phyloP scores from a whole-genome alignment of 2,113 vertebrate genomes.

The Xyliphius kryptos region DNA sequence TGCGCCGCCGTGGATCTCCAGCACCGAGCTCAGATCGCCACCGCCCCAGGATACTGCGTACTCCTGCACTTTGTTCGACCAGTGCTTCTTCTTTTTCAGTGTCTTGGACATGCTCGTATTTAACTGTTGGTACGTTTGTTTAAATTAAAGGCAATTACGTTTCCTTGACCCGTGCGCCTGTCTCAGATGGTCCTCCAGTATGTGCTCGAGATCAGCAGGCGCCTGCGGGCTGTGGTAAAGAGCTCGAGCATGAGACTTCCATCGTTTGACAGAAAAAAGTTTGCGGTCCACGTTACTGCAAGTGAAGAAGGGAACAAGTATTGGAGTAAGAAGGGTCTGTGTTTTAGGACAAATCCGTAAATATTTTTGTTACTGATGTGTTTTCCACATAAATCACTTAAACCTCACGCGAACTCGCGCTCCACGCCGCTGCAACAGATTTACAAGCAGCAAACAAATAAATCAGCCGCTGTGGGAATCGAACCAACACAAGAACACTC shows the following conservation, averaged over 20 bases:
- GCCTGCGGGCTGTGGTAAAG: too few relatives aligned
- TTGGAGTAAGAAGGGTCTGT: not conserved
- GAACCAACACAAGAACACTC: too few relatives aligned
- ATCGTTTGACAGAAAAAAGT: not conserved
- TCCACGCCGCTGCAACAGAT: too few relatives aligned
- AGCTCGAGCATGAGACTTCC: not conserved
- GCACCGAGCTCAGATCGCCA: conserved; percentile 59
- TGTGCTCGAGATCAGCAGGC: too few relatives aligned
- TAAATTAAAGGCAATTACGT: conserved; percentile 16
- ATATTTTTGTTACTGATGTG: too few relatives aligned
- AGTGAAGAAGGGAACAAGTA: not conserved
- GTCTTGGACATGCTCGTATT: conserved; percentile 80
- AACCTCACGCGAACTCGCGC: too few relatives aligned
- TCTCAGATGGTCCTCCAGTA: too few relatives aligned
- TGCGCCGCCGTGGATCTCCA: conserved; percentile 81
- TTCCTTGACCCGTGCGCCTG: not conserved
- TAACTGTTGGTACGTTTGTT: not conserved
- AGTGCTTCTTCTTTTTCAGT: conserved; percentile 91
- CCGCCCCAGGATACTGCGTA: conserved; percentile 77
- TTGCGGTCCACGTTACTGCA: not conserved
- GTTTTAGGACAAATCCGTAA: too few relatives aligned
- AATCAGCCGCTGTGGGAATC: too few relatives aligned
- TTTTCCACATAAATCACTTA: too few relatives aligned
- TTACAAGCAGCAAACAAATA: too few relatives aligned
- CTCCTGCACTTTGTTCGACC: conserved; percentile 89